phyloP scores from a whole-genome alignment of 2,888 invertebrate species.

The Orchesella flavescens region DNA sequence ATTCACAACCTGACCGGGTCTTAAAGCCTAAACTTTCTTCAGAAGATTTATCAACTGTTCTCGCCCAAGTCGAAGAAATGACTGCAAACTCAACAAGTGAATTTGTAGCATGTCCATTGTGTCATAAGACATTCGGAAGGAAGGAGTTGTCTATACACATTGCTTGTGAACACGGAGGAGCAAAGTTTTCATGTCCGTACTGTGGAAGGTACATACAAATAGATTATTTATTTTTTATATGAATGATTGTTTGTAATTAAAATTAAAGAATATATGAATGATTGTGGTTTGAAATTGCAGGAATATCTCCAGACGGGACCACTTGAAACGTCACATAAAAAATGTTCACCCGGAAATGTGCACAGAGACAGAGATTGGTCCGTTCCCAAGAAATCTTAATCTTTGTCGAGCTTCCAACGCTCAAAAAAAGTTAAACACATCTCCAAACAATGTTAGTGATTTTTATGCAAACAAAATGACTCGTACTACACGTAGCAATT shows the following conservation, averaged over 20 bases:
- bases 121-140: slow-evolving; percentile 49
- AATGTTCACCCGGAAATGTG: slow-evolving; percentile 61
- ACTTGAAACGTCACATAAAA: slow-evolving; percentile 65
- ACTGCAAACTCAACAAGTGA: slow-evolving; percentile 35
- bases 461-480: too few species aligned
- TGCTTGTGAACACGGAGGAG: slow-evolving; percentile 61
- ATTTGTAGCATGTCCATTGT: slow-evolving; percentile 53
- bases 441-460: neutral
- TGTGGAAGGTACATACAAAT: slow-evolving; percentile 48
- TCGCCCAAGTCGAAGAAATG: slow-evolving; percentile 40
- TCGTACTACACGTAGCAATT: too few species aligned
- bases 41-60: slow-evolving; percentile 21
- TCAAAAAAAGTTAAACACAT: slow-evolving; percentile 8
- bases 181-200: slow-evolving; percentile 67
- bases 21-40: slow-evolving; percentile 35
- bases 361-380: slow-evolving; percentile 60
- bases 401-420: slow-evolving; percentile 29
- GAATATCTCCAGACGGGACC: slow-evolving; percentile 65
- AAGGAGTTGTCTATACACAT: slow-evolving; percentile 63
- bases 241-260: too few species aligned
- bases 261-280: too few species aligned
- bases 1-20: too few species aligned
- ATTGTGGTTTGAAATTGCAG: slow-evolving; percentile 17
- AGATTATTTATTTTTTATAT: too few species aligned
- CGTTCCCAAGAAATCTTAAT: slow-evolving; percentile 54